phyloP scores from a whole-genome alignment of 2,113 vertebrate genomes.

The Galeopterus variegatus region DNA sequence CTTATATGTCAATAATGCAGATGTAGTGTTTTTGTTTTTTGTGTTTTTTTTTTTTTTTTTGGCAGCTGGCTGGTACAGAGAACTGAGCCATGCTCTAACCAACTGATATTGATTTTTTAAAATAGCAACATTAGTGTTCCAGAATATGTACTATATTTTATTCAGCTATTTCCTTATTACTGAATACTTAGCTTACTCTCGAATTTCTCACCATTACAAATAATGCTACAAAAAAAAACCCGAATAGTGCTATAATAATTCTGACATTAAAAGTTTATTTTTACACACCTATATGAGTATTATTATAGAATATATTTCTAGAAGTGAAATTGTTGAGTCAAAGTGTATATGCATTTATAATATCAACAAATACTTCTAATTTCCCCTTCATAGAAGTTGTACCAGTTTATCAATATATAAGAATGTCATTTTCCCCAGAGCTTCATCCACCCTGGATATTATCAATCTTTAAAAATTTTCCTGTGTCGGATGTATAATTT shows the following conservation, averaged over 20 bases:
- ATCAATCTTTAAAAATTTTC: background rate
- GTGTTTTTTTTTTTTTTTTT: background rate
- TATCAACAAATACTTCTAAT: background rate
- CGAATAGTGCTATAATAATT: conserved; percentile 16
- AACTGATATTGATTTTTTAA: too few species aligned
- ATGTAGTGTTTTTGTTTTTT: too few species aligned
- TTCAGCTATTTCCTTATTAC: conserved; percentile 5
- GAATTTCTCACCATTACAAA: conserved; percentile 4
- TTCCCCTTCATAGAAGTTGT: conserved; percentile 8
- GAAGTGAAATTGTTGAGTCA: conserved; percentile 40
- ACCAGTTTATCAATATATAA: conserved; percentile 2
- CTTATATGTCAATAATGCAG: background rate
- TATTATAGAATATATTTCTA: conserved; percentile 18
- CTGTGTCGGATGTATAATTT: too few species aligned
- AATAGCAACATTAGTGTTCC: background rate
- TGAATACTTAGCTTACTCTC: conserved; percentile 10
- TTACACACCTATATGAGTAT: background rate
- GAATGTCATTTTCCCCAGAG: background rate
- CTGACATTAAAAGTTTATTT: background rate
- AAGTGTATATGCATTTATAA: background rate
- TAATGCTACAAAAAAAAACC: background rate
- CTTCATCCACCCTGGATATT: background rate
- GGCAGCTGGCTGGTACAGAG: too few species aligned
- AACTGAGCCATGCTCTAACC: too few species aligned
- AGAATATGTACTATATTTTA: background rate